phyloP scores from a whole-genome alignment of 1,140 invertebrate genomes.

The Megalopta genalis region DNA sequence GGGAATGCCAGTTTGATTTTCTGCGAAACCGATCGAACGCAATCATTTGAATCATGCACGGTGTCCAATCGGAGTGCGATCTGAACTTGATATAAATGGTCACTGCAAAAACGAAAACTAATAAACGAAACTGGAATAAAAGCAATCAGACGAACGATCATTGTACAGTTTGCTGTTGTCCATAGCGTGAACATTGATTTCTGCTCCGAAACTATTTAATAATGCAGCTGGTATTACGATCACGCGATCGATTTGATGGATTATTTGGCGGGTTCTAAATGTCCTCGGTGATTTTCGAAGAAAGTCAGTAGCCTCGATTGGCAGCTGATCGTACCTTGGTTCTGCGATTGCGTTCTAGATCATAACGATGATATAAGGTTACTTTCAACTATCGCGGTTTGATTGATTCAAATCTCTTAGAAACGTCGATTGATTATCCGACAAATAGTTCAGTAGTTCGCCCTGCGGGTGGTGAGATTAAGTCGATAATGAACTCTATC shows the following conservation, averaged over 20 bases:
- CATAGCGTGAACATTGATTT: neutral
- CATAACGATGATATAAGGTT: neutral
- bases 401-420: no score
- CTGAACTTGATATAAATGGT: no score
- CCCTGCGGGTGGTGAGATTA: neutral
- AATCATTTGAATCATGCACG: neutral
- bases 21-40: neutral
- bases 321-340: neutral
- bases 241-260: neutral
- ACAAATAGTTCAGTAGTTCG: neutral
- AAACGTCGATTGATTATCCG: neutral
- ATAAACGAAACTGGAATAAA: no score
- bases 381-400: neutral
- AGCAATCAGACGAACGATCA: no score
- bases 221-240: neutral
- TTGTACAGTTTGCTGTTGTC: no score
- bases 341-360: neutral
- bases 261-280: conserved; percentile 32
- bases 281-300: neutral
- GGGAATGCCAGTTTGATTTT: neutral
- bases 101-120: no score
- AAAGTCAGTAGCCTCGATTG: neutral
- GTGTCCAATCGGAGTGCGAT: no score
- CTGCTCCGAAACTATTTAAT: neutral
- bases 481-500: neutral